A percentile compares a stretch with the other conserved stretches of the same genome.
Conservation (phyloP, 2,888 invertebrate genomes). For the Ophion costatus region DNA sequence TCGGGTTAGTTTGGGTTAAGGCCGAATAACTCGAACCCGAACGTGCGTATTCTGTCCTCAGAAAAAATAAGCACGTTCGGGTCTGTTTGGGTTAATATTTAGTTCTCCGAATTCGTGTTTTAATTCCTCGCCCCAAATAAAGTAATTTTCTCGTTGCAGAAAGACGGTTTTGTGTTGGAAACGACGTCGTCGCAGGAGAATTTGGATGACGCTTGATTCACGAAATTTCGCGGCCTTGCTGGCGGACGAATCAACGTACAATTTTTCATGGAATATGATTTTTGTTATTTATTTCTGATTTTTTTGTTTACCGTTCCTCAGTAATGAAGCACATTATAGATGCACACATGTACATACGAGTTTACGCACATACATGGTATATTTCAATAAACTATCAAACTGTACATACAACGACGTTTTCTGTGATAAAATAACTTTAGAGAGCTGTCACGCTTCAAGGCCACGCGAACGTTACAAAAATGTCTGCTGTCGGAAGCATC, state of each 20-base stretch:
- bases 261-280: not conserved
- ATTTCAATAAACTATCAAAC: constrained; percentile 42
- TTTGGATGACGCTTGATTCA: constrained; percentile 63
- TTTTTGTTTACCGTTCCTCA: not conserved
- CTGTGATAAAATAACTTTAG: constrained; percentile 14
- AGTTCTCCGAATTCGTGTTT: too few relatives aligned
- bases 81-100: too few relatives aligned
- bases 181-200: constrained; percentile 67
- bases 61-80: too few relatives aligned
- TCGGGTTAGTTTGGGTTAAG: too few relatives aligned
- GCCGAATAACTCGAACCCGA: too few relatives aligned
- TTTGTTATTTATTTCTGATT: not conserved
- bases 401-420: constrained; percentile 12
- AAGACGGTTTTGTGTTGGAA: constrained; percentile 58
- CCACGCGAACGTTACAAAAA: constrained; percentile 67
- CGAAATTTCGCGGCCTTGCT: not conserved
- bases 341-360: not conserved
- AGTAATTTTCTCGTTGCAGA: constrained; percentile 48
- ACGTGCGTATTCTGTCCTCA: too few relatives aligned
- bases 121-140: not conserved
- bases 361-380: constrained; percentile 19
- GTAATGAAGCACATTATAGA: not conserved
- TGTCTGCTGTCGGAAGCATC: constrained; percentile 46
- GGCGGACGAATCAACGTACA: not conserved
- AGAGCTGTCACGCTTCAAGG: constrained; percentile 46